phyloP scores from a whole-genome alignment of 2,113 vertebrate species.

The Lepus timidus region DNA sequence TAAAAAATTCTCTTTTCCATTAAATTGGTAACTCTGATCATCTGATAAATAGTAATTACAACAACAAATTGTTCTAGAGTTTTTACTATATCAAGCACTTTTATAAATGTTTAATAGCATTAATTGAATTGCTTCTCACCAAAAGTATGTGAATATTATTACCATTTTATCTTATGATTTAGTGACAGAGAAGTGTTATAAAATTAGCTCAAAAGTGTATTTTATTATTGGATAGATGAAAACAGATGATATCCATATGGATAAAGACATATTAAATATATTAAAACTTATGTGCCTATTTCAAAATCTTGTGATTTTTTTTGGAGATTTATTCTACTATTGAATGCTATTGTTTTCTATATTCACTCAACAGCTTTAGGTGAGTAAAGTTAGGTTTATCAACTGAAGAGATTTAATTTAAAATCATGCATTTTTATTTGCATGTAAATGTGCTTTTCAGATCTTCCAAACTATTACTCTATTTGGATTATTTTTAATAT shows the following conservation, averaged over 20 bases:
- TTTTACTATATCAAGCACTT: not conserved
- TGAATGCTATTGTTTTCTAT: not conserved
- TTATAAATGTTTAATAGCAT: not conserved
- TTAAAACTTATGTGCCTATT: not conserved
- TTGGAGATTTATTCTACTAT: not conserved
- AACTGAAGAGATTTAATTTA: not conserved
- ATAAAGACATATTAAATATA: not conserved
- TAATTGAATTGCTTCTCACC: not conserved
- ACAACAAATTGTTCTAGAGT: not conserved
- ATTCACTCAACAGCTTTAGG: not conserved
- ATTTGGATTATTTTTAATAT: not conserved
- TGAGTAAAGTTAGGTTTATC: slow-evolving; percentile 17
- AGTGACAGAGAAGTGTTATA: not conserved
- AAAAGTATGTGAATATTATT: not conserved
- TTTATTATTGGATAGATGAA: not conserved
- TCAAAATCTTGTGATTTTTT: not conserved
- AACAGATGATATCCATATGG: not conserved
- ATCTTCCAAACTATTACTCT: not conserved
- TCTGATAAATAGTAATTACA: not conserved
- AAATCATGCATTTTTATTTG: not conserved
- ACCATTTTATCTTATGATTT: not conserved
- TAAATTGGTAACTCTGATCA: not conserved
- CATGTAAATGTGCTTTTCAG: not conserved
- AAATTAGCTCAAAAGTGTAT: not conserved
- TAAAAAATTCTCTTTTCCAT: not conserved